Base-by-base conservation (phyloP, 2,888 invertebrate genomes). In the Agriotes lineatus region DNA sequence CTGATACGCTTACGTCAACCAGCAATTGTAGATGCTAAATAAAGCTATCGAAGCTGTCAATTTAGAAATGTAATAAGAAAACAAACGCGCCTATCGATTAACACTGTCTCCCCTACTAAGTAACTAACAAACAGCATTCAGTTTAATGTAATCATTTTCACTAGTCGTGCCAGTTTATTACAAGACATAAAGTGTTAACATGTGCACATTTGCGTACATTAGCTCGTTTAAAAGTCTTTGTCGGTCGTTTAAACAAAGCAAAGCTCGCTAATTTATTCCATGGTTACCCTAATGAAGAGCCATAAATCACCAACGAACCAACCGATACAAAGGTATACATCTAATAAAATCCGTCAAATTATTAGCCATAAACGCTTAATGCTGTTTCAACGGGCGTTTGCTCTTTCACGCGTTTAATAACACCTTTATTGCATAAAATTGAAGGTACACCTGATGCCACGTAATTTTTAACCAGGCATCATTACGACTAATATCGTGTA, bases 261-360 rank as follows among this genome's bases (percentile, higher is more conserved):
- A n/a, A 4, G 2, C n/a, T 25, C 20, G 9, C n/a, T 30, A 2
- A 7, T 50, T 50, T 50, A 10, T 20, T 50, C 50, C 2, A 14
- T 12, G 30, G 4, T 52, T 52, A 33, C 16, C 10, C 10, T 52
- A 52, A 52, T 52, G 33, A 52, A 33, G 33, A 52, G 9, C 14
- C 52, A 12, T 52, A 52, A 52, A 52, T 22, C 52, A 33, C 33
- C 33, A 10, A 5, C 3, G 25, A 25, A 25, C 25, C 25, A 25
- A 5, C 25, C 25, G 3, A 7, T 25, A 25, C 25, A 7, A 25
- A 7, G 7, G 18, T 33, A 14, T 2, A 3, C 12, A 33, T 52
- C 20, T 56, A 56, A 56, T 56, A 12, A 56, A 56, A 39, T 1
- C 20, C 12, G 16, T 39, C 39, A 39, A 18, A 37, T 39, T 56